These are phyloP conservation scores for Embiotoca jacksoni DNA, from an alignment of 2,113 vertebrate genomes.

Conservation along the genomic window DNA sequence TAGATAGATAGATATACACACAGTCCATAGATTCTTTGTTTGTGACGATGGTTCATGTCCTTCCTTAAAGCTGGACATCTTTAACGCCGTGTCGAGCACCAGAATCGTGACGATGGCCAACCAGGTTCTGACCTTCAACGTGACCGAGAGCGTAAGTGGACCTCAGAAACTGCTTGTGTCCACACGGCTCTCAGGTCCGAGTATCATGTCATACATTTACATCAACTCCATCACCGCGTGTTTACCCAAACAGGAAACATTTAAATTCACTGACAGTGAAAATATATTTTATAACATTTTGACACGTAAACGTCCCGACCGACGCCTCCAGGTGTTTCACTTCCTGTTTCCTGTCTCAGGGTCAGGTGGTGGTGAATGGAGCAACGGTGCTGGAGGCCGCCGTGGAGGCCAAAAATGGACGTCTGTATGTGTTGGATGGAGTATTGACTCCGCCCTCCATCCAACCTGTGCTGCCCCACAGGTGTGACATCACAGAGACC, in stretches of 20 bases:
- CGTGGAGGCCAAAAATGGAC: constrained; percentile 90
- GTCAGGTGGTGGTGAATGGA: constrained; percentile 86
- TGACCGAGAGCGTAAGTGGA: constrained; percentile 84
- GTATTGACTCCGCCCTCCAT: constrained; percentile 92
- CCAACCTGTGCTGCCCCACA: constrained; percentile 89
- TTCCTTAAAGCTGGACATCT: constrained; percentile 87
- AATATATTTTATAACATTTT: too few relatives aligned
- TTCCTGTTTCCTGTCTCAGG: constrained; percentile 77
- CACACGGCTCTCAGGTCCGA: too few relatives aligned
- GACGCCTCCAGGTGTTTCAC: too few relatives aligned
- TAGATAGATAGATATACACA: too few relatives aligned
- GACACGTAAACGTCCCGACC: too few relatives aligned
- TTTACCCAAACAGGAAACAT: too few relatives aligned
- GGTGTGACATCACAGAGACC: constrained; percentile 85
- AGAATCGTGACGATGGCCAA: constrained; percentile 88
- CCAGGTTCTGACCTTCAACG: constrained; percentile 88
- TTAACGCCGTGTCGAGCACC: constrained; percentile 82
- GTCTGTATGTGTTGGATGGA: constrained; percentile 87
- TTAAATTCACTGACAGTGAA: too few relatives aligned
- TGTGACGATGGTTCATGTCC: not conserved
- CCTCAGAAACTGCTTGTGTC: too few relatives aligned
- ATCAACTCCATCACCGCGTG: too few relatives aligned
- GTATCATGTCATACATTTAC: too few relatives aligned
- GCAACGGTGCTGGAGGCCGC: constrained; percentile 87
- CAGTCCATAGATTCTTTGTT: too few relatives aligned